Percentiles rank a stretch among this genome's conserved stretches.
Evolutionary conservation across 2,888 invertebrate genomes (phyloP).

Genomic region (Tachina fera): DNA sequence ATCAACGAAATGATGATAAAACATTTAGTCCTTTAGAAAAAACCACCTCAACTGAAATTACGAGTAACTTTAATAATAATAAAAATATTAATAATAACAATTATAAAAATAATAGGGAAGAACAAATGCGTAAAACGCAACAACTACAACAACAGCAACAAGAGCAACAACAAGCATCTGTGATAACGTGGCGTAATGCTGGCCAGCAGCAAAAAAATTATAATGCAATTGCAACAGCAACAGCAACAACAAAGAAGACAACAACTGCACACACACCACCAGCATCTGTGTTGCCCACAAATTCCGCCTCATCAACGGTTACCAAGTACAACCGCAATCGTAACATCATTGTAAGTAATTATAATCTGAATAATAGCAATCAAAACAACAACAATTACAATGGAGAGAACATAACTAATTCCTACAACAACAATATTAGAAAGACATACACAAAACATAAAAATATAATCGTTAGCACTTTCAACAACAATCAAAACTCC

Average conservation of each 20-base stretch:
- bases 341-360: conserved; percentile 82
- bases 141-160: conserved; percentile 49
- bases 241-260: conserved; percentile 36
- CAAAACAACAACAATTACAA: conserved; percentile 74
- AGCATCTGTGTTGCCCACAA: conserved; percentile 53
- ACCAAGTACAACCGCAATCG: conserved; percentile 79
- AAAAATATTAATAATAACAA: conserved; percentile 60
- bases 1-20: conserved; percentile 70
- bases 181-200: conserved; percentile 74
- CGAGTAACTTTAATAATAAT: conserved; percentile 65
- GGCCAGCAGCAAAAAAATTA: conserved; percentile 63
- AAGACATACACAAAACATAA: conserved; percentile 82
- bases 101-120: conserved; percentile 66
- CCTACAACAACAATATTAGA: conserved; percentile 73
- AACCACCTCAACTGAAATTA: conserved; percentile 71
- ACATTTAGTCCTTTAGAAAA: conserved; percentile 71
- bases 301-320: conserved; percentile 66
- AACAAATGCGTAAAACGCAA: conserved; percentile 69
- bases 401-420: conserved; percentile 51
- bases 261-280: conserved; percentile 46
- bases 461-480: conserved; percentile 81
- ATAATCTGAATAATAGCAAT: conserved; percentile 80
- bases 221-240: conserved; percentile 13
- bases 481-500: conserved; percentile 60
- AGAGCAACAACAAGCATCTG: conserved; percentile 69